phyloP scores from a whole-genome alignment of 2,113 vertebrate genomes.

The Terrapene triunguis region DNA sequence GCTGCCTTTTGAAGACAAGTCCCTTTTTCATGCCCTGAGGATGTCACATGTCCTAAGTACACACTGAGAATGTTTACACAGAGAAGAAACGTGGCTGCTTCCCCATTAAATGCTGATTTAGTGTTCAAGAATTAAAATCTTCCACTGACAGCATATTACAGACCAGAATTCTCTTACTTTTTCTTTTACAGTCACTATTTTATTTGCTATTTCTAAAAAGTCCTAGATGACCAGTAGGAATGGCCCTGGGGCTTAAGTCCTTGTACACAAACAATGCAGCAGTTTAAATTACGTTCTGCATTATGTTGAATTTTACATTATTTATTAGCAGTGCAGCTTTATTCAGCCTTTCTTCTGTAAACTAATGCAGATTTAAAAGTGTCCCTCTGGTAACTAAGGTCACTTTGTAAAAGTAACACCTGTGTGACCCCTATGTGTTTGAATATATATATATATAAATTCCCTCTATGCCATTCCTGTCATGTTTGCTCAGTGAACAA shows the following conservation, averaged over 20 bases:
- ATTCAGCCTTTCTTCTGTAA: conserved; percentile 31
- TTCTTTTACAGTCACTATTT: conserved; percentile 63
- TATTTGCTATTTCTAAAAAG: conserved; percentile 65
- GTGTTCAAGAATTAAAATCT: conserved; percentile 61
- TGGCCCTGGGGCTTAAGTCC: conserved; percentile 47
- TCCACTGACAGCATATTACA: conserved; percentile 46
- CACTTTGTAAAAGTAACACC: conserved; percentile 58
- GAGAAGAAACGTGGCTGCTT: conserved; percentile 13
- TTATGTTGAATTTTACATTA: conserved; percentile 68
- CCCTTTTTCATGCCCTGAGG: neutral
- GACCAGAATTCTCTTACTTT: conserved; percentile 49
- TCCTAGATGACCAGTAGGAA: conserved; percentile 62
- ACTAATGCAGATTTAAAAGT: conserved; percentile 54
- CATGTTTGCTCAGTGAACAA: conserved; percentile 80
- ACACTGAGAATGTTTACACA: neutral
- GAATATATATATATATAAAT: conserved; percentile 77
- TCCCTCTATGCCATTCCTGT: conserved; percentile 74
- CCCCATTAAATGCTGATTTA: conserved; percentile 49
- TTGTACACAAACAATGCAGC: conserved; percentile 67
- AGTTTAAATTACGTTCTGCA: conserved; percentile 65
- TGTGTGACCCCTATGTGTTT: conserved; percentile 65
- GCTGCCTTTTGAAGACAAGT: conserved; percentile 24
- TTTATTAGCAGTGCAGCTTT: conserved; percentile 70
- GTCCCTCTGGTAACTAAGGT: conserved; percentile 64
- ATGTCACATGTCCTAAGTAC: neutral